phyloP scores from a whole-genome alignment of 1,140 invertebrate species.

The Drosophila littoralis region DNA sequence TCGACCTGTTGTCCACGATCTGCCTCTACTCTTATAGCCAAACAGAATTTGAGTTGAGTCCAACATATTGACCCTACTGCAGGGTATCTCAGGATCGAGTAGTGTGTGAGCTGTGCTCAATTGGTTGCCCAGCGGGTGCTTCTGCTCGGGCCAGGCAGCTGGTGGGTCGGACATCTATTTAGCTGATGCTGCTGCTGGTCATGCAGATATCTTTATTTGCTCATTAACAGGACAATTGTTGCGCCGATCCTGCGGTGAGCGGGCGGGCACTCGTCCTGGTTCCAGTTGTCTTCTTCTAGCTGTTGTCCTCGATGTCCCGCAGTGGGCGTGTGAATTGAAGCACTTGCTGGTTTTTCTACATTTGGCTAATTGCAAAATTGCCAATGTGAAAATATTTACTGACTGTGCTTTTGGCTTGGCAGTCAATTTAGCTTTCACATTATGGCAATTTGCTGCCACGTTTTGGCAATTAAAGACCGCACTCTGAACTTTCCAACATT shows the following conservation, averaged over 20 bases:
- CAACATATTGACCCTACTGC: not conserved
- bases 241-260: conserved; percentile 62
- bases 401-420: no score
- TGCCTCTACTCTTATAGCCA: not conserved
- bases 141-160: conserved; percentile 48
- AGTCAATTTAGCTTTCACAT: conserved; percentile 23
- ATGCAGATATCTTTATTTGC: conserved; percentile 75
- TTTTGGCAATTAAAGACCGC: conserved; percentile 53
- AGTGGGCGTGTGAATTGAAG: conserved; percentile 65
- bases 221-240: conserved; percentile 78
- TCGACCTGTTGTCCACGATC: no score
- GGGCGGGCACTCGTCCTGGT: conserved; percentile 27
- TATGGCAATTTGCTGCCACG: conserved; percentile 37
- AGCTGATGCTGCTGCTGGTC: conserved; percentile 41
- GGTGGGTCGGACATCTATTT: conserved; percentile 49
- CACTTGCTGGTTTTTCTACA: conserved; percentile 44
- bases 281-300: not conserved
- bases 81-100: conserved; percentile 19
- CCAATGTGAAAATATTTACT: not conserved
- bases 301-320: conserved; percentile 9
- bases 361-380: conserved; percentile 11
- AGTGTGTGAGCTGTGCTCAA: not conserved
- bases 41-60: not conserved
- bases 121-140: conserved; percentile 44
- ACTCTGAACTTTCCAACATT: conserved; percentile 57